Evolutionary conservation across 92 coral and sea anemone genomes (phyloP), one percentile per base, ranked within the genome.

Genomic region (Actinostola sp.): DNA sequence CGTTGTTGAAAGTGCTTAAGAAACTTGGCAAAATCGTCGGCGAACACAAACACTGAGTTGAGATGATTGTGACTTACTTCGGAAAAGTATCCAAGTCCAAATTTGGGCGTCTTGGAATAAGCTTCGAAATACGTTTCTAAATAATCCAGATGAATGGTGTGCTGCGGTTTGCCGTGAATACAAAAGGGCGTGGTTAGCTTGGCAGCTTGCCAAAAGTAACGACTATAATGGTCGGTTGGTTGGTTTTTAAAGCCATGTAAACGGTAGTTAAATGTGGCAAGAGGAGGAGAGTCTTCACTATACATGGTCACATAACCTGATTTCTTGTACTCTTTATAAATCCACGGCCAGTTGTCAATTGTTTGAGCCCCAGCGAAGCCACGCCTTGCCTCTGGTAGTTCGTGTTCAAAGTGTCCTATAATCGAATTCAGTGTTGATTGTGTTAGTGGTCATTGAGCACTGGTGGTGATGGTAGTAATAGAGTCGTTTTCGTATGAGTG

Each of bases 291-390:
- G 31, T 93, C 98, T 58, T 93, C 98, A 19, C 96, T 89, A 62
- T 83, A 93, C 78, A 93, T 38, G 0, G 98, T 93, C 17, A 90
- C 92, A 50, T 93, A 93, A 57, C 96, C 98, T n/a, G n/a, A n/a
- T n/a, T n/a, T n/a, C n/a, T n/a, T n/a, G n/a, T n/a, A n/a, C n/a
- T n/a, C n/a, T n/a, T 32, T 81, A 77, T 90, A 93, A 38, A 93
- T 77, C 89, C 94, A 92, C 10, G 98, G 96, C 98, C 98, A 93
- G 56, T 72, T 66, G 82, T 93, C 96, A 17, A 93, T 80, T 11
- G 93, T 80, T 14, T 67, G 77, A 26, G 83, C 50, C 24, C 77
- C 89, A 2, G 67, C 66, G 38, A 53, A 87, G 45, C 73, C 87
- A 30, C 96, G 85, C 24, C 98, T 81, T 20, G 96, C 98, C 34